phyloP scores from a whole-genome alignment of 2,888 invertebrate genomes.

The Dryadula phaetusa region DNA sequence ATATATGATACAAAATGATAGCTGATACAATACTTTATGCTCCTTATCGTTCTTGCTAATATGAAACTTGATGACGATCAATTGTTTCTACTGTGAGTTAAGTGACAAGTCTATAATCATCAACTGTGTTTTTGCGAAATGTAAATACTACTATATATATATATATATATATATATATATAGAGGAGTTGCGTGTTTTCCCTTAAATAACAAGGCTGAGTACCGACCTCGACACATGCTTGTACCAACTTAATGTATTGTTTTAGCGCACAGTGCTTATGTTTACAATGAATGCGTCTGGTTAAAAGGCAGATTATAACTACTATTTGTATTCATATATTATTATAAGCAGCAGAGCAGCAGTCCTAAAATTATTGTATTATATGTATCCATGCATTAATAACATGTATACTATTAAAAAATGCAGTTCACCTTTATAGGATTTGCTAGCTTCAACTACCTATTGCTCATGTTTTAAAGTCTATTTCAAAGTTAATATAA shows the following conservation, averaged over 20 bases:
- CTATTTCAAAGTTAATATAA: too few relatives aligned
- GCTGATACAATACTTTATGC: too few relatives aligned
- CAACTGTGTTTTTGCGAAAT: not conserved
- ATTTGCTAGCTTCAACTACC: too few relatives aligned
- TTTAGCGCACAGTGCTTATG: conserved; percentile 6
- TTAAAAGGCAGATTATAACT: conserved; percentile 8
- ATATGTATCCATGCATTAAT: too few relatives aligned
- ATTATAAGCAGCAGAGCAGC: not conserved
- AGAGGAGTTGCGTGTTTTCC: conserved; percentile 15
- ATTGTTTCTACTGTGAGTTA: not conserved
- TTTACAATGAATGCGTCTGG: not conserved
- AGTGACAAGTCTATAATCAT: not conserved
- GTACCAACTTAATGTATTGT: conserved; percentile 20
- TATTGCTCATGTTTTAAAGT: too few relatives aligned
- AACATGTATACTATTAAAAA: too few relatives aligned
- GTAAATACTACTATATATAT: not conserved
- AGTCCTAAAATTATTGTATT: not conserved
- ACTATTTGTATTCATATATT: not conserved
- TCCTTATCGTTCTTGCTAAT: too few relatives aligned
- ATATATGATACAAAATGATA: too few relatives aligned
- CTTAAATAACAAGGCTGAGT: conserved; percentile 15
- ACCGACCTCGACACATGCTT: conserved; percentile 18
- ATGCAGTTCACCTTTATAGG: too few relatives aligned
- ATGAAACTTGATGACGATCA: not conserved
- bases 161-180: too few relatives aligned